Conservation (phyloP, 2,888 invertebrate species). For the Alentia gelatinosa region DNA sequence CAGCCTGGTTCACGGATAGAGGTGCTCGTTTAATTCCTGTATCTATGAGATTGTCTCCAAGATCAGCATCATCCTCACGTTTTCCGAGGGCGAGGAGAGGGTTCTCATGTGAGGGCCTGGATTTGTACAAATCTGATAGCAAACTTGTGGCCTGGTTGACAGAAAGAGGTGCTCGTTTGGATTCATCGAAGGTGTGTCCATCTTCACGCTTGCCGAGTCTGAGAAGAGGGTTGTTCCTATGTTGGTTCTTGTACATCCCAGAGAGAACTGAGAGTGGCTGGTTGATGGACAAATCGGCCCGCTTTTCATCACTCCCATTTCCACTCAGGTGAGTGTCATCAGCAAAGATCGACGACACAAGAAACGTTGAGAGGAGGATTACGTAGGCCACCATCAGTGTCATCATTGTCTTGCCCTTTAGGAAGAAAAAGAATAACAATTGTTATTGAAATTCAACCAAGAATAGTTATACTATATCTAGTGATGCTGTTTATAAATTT, state of each 20-base stretch:
- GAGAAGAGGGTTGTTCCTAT: background rate
- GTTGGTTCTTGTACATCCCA: background rate
- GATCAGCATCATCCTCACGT: background rate
- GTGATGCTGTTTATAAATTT: too few relatives aligned
- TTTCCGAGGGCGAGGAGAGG: background rate
- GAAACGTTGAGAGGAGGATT: background rate
- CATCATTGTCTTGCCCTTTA: background rate
- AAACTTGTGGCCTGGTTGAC: background rate
- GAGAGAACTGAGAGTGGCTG: constrained; percentile 6
- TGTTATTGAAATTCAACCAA: too few relatives aligned
- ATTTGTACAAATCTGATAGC: background rate
- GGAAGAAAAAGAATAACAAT: background rate
- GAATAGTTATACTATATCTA: too few relatives aligned
- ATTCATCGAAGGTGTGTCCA: background rate
- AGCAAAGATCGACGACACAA: background rate
- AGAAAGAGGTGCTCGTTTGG: background rate
- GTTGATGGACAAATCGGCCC: constrained; percentile 1
- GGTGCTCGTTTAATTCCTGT: background rate
- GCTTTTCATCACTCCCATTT: background rate
- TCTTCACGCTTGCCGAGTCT: background rate
- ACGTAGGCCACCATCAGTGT: background rate
- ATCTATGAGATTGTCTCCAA: background rate
- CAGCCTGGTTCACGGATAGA: constrained; percentile 20
- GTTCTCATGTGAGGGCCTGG: background rate
- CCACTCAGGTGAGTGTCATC: background rate